These are phyloP conservation scores for Orchestia grillus DNA, from an alignment of 1,140 invertebrate genomes.

Conservation along the genomic window DNA sequence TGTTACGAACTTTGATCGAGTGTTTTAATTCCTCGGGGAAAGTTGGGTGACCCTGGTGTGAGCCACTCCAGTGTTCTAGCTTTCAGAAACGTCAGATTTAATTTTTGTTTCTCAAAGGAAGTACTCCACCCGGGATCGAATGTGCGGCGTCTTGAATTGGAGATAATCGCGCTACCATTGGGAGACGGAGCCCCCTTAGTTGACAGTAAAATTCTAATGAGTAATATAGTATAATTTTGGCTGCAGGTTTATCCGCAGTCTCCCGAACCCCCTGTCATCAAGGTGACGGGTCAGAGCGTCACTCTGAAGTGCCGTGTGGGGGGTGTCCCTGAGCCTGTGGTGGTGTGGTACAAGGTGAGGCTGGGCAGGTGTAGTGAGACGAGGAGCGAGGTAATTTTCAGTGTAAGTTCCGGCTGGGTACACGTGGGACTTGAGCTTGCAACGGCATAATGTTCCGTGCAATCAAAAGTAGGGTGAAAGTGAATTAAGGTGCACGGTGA, in stretches of 20 bases:
- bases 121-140: too few species aligned
- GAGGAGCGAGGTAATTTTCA: neutral
- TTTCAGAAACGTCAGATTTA: too few species aligned
- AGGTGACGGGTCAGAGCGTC: slow-evolving; percentile 37
- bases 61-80: too few species aligned
- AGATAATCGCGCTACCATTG: too few species aligned
- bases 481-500: neutral
- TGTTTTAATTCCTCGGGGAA: too few species aligned
- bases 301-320: slow-evolving; percentile 31
- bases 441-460: neutral
- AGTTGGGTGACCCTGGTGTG: too few species aligned
- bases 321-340: slow-evolving; percentile 39
- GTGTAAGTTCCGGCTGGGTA: neutral
- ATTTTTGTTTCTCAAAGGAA: too few species aligned
- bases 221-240: neutral
- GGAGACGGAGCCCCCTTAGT: too few species aligned
- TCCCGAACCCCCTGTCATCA: slow-evolving; percentile 4
- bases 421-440: neutral
- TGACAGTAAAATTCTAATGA: too few species aligned
- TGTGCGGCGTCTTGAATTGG: too few species aligned
- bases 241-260: neutral
- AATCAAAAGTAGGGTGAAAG: neutral
- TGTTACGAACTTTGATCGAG: too few species aligned
- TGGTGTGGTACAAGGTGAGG: slow-evolving; percentile 55
- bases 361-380: neutral